phyloP scores from a whole-genome alignment of 2,888 invertebrate species.

The Pycnomerus fuliginosus region DNA sequence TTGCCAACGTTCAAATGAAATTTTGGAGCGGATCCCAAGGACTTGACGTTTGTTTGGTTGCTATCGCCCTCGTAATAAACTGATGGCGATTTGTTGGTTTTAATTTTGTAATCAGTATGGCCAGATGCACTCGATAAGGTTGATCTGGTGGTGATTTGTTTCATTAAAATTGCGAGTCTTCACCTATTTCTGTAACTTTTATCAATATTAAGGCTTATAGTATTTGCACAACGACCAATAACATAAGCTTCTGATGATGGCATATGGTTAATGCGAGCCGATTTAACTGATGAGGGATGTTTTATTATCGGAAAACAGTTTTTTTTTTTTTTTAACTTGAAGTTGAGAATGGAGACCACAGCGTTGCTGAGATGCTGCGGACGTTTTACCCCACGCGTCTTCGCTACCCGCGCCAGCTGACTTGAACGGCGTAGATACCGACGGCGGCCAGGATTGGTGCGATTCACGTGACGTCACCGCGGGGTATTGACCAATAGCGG shows the following conservation, averaged over 20 bases:
- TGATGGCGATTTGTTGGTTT: conserved; percentile 1
- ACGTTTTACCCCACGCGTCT: conserved; percentile 45
- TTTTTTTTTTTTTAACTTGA: no score
- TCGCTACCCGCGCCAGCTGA: conserved; percentile 49
- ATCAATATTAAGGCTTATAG: conserved; percentile 7
- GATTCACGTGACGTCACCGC: conserved; percentile 48
- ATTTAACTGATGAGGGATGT: no score
- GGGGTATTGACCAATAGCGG: conserved; percentile 52
- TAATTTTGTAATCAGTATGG: conserved; percentile 3
- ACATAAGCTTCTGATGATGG: conserved; percentile 9
- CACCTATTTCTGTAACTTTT: conserved; percentile 9
- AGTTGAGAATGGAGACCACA: conserved; percentile 12
- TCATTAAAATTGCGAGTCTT: conserved; percentile 3
- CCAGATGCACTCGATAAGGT: conserved; percentile 7
- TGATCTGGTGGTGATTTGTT: conserved; percentile 1
- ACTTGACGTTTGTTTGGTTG: no score
- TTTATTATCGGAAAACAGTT: no score
- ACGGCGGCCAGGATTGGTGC: conserved; percentile 46
- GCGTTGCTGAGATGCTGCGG: conserved; percentile 15
- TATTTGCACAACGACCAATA: conserved; percentile 12
- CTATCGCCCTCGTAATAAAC: no score
- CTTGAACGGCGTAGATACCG: conserved; percentile 49
- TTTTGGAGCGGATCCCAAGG: no score
- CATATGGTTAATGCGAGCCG: no score
- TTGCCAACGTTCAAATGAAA: no score